Base-by-base conservation (phyloP, 2,797 vertebrate genomes). In the Epinephelus awoara region DNA sequence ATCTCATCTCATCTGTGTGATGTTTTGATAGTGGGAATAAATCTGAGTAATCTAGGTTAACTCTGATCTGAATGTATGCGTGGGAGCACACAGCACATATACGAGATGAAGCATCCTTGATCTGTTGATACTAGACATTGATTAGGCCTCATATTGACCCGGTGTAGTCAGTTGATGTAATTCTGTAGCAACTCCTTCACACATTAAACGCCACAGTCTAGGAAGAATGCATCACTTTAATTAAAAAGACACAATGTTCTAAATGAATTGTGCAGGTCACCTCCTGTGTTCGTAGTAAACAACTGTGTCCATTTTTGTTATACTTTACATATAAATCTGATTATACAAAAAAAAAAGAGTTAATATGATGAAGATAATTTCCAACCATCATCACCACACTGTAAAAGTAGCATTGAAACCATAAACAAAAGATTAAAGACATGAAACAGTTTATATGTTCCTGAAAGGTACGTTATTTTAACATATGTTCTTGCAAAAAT, bases 121-220 rank as follows among this genome's bases (percentile, higher is more conserved):
- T 92, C 85, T 91, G 84, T 79, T 89, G 84, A 83, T 89, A 79
- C 75, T 4, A 79, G 86, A 82, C 82, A 93, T 92, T 87, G 92
- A 92, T 92, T 87, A 61, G 76, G 76, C 82, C 75, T 78, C 61
- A 17, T 84, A 85, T 87, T 87, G 88, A 89, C 79, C 88, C 68
- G n/a, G 47, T 71, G 67, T 79, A 61, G 72, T 83, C 61, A 63
- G 80, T 77, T 88, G 77, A 86, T 83, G 72, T 77, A 83, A 87
- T 84, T 91, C 77, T 90, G 65, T 47, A 55, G 79, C 78, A 89
- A 72, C 54, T 70, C 75, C 67, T 82, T 51, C 50, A 73, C 50
- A 73, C 67, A 88, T 86, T 83, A 87, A 85, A 77, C 74, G 19
- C 25, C 52, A 25, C 38, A 61, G 64, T 85, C 23, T 15, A 23